phyloP scores from a whole-genome alignment of 2,113 vertebrate genomes.

The Pterocles burchelli region DNA sequence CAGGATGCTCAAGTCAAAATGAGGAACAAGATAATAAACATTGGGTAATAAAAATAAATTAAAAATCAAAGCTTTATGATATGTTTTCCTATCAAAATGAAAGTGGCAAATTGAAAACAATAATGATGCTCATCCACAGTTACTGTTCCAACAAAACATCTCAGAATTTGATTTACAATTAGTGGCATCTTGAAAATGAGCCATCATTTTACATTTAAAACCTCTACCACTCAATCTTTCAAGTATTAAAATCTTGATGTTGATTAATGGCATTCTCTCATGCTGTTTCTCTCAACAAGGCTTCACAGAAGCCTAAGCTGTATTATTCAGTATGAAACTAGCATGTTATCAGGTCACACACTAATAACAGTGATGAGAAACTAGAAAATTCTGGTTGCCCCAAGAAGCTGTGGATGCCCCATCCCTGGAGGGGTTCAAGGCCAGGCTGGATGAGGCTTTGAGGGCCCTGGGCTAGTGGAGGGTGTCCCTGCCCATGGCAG shows the following conservation, averaged over 20 bases:
- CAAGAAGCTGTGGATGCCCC: no score
- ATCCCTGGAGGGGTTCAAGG: no score
- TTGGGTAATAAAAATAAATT: constrained; percentile 62
- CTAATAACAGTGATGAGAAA: neutral
- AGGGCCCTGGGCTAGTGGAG: no score
- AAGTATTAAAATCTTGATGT: constrained; percentile 50
- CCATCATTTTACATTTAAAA: constrained; percentile 51
- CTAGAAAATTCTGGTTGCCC: neutral
- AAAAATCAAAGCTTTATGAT: constrained; percentile 49
- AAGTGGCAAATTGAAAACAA: constrained; percentile 60
- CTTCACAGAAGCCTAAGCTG: neutral
- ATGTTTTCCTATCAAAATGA: constrained; percentile 42
- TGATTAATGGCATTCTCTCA: constrained; percentile 52
- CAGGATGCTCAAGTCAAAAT: constrained; percentile 17
- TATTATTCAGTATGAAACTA: neutral
- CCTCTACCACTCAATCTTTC: constrained; percentile 41
- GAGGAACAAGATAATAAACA: constrained; percentile 40
- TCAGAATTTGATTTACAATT: constrained; percentile 64
- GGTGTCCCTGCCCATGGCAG: no score
- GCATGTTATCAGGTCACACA: neutral
- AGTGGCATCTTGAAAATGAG: constrained; percentile 59
- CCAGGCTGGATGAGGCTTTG: no score
- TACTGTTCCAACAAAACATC: constrained; percentile 35
- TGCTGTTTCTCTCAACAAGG: neutral
- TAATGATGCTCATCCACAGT: constrained; percentile 42